Base-by-base conservation (phyloP, 2,113 vertebrate species). In the Alces alces region DNA sequence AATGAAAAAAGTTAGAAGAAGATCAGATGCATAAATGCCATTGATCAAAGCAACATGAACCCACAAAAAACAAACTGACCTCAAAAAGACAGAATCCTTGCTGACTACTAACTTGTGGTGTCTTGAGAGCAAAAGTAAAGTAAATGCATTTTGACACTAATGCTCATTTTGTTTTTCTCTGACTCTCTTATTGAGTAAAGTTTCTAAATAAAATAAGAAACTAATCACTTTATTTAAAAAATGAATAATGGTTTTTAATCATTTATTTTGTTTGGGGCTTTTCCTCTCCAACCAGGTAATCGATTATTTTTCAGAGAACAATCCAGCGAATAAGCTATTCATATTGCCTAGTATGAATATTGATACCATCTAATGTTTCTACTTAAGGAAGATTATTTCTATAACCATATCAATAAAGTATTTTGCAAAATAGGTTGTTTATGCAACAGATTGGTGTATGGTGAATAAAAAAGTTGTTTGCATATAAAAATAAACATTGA, bases 291-390 rank as follows among this genome's bases (percentile, higher is more conserved):
- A 79, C 3, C 13, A 90, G n/a, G 19, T 87, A 19, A 92, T 52
- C 19, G 89, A 73, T 70, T 93, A 70, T 91, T 84, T 88, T 95
- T 94, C 60, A 70, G 33, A 95, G 60, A 98, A 43, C 25, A 95
- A 54, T 10, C 6, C 28, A 89, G 39, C 5, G 58, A 93, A 66
- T 78, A 96, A 91, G 36, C 50, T 58, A 23, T 13, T 93, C 21
- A 12, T 50, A 92, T 52, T 90, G 30, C 64, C 19, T 25, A 64
- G 12, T 25, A 47, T 50, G 45, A 91, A 61, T 70, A 95, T 19
- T 76, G 54, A 55, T 87, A 55, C 12, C 4, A 55, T 54, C 58
- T 36, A 92, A 50, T 11, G 7, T n/a, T 86, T 91, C 64, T 92
- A 23, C n/a, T 95, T 76, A 78, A n/a, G 16, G 93, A 82, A 78